phyloP scores from a whole-genome alignment of 2,888 invertebrate species.

The Melinaea menophilus region DNA sequence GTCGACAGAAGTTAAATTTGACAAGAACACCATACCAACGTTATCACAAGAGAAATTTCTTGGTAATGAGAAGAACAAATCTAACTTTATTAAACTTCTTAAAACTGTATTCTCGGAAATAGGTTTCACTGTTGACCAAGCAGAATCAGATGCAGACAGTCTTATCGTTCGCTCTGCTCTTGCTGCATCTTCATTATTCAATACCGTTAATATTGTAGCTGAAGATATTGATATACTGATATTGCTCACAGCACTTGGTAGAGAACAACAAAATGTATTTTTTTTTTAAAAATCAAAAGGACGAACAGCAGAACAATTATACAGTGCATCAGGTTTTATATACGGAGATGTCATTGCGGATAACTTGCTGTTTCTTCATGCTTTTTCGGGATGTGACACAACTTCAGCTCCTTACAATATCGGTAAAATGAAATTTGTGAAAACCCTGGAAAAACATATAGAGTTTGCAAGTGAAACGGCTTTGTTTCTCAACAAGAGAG shows the following conservation, averaged over 20 bases:
- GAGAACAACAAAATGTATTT: constrained; percentile 20
- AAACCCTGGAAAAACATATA: constrained; percentile 20
- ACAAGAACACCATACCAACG: constrained; percentile 6
- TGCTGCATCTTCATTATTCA: constrained; percentile 8
- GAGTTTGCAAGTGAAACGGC: constrained; percentile 26
- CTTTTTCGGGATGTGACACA: constrained; percentile 15
- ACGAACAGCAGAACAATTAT: constrained; percentile 24
- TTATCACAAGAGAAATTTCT: constrained; percentile 9
- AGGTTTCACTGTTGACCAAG: constrained; percentile 9
- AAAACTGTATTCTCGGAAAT: constrained; percentile 6
- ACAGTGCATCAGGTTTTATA: constrained; percentile 14
- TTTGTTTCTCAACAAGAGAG: constrained; percentile 22
- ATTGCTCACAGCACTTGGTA: constrained; percentile 27
- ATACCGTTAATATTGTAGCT: constrained; percentile 14
- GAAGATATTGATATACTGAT: constrained; percentile 25
- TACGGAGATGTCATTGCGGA: constrained; percentile 12
- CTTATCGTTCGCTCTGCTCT: not conserved
- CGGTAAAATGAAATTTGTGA: constrained; percentile 14
- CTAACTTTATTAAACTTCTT: constrained; percentile 4
- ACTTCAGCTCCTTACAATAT: constrained; percentile 19
- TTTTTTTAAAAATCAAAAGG: constrained; percentile 28
- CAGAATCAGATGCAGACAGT: constrained; percentile 11
- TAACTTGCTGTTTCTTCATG: constrained; percentile 13
- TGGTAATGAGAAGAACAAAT: constrained; percentile 1
- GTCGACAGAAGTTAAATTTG: constrained; percentile 1